Evolutionary conservation across 2,888 invertebrate genomes (phyloP).

Genomic region (Drosophila neutralis): DNA sequence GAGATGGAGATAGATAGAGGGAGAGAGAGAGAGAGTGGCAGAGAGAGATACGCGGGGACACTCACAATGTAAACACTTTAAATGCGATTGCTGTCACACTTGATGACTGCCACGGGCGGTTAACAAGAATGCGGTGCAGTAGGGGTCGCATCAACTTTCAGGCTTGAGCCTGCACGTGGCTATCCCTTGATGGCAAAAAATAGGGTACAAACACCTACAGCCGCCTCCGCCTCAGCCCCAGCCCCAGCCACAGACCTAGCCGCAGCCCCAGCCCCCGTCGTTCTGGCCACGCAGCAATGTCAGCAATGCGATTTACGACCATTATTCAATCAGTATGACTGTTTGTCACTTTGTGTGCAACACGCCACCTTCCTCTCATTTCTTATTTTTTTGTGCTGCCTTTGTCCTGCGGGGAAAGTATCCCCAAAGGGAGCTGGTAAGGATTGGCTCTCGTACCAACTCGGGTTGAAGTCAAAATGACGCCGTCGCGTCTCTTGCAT

Average conservation of each 20-base stretch:
- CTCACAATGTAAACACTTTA: conserved; percentile 69
- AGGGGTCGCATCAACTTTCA: conserved; percentile 1
- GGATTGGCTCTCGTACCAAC: conserved; percentile 37
- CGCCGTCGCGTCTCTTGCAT: conserved; percentile 79
- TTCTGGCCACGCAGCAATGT: conserved; percentile 60
- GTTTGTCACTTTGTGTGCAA: conserved; percentile 79
- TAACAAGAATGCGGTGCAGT: conserved; percentile 32
- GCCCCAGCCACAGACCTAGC: not conserved
- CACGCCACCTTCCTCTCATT: conserved; percentile 26
- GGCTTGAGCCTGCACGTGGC: conserved; percentile 18
- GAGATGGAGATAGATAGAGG: not conserved
- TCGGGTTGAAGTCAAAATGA: conserved; percentile 71
- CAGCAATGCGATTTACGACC: conserved; percentile 81
- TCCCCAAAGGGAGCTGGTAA: not conserved
- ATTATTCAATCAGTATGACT: conserved; percentile 80
- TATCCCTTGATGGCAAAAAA: conserved; percentile 1
- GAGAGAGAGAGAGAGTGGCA: not conserved
- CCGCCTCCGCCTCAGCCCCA: not conserved
- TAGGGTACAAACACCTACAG: conserved; percentile 2
- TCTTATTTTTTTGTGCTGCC: conserved; percentile 1
- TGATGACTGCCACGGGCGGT: conserved; percentile 54
- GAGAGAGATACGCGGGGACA: conserved; percentile 7
- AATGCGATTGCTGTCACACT: conserved; percentile 76
- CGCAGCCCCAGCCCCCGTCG: not conserved
- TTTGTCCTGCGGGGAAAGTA: conserved; percentile 14